Conservation (phyloP, 2,797 vertebrate genomes). For the Sebastiscus albofasciatus region DNA sequence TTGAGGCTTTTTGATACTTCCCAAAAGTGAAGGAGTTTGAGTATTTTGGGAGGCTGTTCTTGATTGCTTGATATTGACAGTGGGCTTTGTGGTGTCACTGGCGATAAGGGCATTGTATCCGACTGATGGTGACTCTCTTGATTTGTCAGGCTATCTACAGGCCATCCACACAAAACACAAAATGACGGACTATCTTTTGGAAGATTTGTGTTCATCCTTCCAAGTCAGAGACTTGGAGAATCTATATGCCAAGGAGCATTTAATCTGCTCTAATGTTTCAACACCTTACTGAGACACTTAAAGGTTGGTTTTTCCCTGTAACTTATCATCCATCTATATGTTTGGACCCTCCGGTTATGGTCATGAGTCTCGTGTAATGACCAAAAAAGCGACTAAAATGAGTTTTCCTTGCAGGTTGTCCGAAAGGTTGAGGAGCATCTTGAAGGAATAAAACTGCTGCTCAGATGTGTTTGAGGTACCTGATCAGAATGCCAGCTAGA, state of each 20-base stretch:
- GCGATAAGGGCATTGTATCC: neutral
- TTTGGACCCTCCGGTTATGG: neutral
- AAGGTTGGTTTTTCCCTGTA: no score
- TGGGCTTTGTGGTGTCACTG: neutral
- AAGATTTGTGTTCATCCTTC: neutral
- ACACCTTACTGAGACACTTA: neutral
- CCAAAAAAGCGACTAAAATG: neutral
- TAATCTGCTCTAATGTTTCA: neutral
- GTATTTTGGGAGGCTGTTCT: neutral
- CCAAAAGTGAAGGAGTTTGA: neutral
- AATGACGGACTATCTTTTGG: neutral
- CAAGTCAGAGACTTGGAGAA: neutral
- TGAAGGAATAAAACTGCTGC: neutral
- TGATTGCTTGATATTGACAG: neutral
- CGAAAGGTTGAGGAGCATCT: neutral
- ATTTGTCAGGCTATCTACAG: neutral
- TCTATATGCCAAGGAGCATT: neutral
- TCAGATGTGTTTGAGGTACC: no score
- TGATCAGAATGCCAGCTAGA: no score
- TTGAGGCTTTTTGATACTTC: neutral
- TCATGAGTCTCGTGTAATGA: neutral
- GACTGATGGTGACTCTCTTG: neutral
- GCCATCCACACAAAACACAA: neutral
- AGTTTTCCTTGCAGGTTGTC: neutral
- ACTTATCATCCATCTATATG: no score